Evolutionary conservation across 2,113 vertebrate species (phyloP).

Genomic region (Steatornis caripensis): DNA sequence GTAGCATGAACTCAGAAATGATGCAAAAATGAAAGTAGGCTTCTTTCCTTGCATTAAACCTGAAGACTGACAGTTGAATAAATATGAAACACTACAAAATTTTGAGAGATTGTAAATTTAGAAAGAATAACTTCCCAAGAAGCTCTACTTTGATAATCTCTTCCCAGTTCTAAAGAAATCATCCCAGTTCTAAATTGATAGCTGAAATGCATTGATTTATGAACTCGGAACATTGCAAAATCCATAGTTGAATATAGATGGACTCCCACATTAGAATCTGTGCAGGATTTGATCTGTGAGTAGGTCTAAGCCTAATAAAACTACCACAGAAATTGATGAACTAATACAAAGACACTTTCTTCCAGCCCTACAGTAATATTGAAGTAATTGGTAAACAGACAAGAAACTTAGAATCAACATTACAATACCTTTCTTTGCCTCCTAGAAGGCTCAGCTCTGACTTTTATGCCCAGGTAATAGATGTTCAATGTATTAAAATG

Average conservation of each 20-base stretch:
- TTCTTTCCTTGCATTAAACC: background rate
- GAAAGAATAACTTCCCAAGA: background rate
- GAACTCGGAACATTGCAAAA: rapidly evolving
- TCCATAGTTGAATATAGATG: background rate
- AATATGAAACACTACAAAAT: background rate
- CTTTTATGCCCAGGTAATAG: background rate
- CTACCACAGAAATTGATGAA: background rate
- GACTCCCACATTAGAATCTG: background rate
- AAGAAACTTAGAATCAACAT: background rate
- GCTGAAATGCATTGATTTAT: background rate
- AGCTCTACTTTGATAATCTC: background rate
- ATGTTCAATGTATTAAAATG: background rate
- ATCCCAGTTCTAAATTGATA: no score
- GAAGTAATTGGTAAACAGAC: background rate
- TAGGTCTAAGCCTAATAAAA: background rate
- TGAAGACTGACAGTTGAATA: background rate
- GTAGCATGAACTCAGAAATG: background rate
- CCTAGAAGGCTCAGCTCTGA: background rate
- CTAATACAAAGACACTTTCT: background rate
- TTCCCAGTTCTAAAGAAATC: background rate
- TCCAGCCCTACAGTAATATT: background rate
- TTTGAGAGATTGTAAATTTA: background rate
- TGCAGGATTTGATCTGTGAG: background rate
- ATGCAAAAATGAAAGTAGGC: background rate
- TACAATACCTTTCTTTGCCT: background rate